Evolutionary conservation across 2,113 vertebrate species (phyloP).

Genomic region (Callaeas wilsoni): DNA sequence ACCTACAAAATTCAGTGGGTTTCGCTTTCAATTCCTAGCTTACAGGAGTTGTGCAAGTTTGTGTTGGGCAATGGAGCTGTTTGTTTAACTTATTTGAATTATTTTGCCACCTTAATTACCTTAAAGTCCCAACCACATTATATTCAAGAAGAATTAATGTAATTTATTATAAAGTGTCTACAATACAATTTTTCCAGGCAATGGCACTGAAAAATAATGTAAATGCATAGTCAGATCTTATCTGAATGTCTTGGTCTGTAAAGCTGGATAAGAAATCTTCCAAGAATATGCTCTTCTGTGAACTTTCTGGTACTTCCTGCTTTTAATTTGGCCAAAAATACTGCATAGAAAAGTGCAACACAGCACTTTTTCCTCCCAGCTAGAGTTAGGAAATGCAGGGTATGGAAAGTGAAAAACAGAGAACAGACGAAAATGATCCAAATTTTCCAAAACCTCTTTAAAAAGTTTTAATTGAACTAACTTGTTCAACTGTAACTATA

Average conservation of each 20-base stretch:
- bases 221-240: background rate
- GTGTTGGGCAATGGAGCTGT: background rate
- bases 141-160: background rate
- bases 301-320: conserved; percentile 36
- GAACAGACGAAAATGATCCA: background rate
- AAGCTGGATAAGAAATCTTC: background rate
- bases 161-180: background rate
- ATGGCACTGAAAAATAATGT: background rate
- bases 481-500: background rate
- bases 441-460: background rate
- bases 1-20: background rate
- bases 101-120: background rate
- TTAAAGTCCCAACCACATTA: background rate
- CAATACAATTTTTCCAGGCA: background rate
- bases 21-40: background rate
- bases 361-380: conserved; percentile 27
- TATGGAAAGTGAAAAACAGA: conserved; percentile 8
- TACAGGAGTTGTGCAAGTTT: background rate
- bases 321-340: conserved; percentile 18
- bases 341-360: background rate
- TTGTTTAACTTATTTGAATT: background rate
- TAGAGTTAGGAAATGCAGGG: conserved; percentile 12
- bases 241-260: background rate
- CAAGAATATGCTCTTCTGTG: background rate
- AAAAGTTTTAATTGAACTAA: background rate